Base-by-base conservation (phyloP, 2,888 invertebrate genomes). In the Icerya purchasi region DNA sequence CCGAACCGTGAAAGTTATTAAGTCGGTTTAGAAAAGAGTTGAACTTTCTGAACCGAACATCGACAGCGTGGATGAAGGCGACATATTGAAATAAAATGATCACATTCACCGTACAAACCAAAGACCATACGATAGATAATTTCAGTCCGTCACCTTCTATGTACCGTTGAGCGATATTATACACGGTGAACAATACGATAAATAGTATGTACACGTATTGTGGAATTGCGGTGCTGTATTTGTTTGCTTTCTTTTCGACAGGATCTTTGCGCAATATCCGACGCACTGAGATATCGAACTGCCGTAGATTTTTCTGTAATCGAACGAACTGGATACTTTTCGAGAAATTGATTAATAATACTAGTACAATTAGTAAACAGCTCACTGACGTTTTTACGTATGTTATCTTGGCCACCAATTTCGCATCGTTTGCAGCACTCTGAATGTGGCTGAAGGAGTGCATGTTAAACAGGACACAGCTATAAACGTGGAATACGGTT, bases 51-150 rank as follows among this genome's bases (percentile, higher is more conserved):
- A 60, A 60, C 5, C 60, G 56, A 14, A 25, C 36, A 19, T 60
- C 25, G 22, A 60, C 50, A n/a, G 49, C 52, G 19, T 56, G 56
- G 19, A 60, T 49, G 21, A 60, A 51, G 3, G 52, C 52, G 1
- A 56, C 56, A 14, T 25, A 60, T 52, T 60, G 60, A 22, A 50
- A 56, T 23, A 56, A 36, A 51, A 60, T 56, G 25, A 60, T 56
- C 22, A 60, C 51, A 53, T 60, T 51, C 25, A 60, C 52, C 25
- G 55, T 56, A 50, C 60, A 52, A 5, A 60, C n/a, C 21, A 23
- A 22, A 3, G 60, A 55, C 60, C 60, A 60, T 22, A 49, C 21
- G n/a, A 56, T 22, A 2, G 60, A 60, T 52, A 60, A 22, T 14
- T 24, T 14, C 22, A 51, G 21, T 49, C 49, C 60, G 23, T 60